These are phyloP conservation scores for Fregata magnificens DNA, from an alignment of 2,113 vertebrate species.

Conservation along the genomic window DNA sequence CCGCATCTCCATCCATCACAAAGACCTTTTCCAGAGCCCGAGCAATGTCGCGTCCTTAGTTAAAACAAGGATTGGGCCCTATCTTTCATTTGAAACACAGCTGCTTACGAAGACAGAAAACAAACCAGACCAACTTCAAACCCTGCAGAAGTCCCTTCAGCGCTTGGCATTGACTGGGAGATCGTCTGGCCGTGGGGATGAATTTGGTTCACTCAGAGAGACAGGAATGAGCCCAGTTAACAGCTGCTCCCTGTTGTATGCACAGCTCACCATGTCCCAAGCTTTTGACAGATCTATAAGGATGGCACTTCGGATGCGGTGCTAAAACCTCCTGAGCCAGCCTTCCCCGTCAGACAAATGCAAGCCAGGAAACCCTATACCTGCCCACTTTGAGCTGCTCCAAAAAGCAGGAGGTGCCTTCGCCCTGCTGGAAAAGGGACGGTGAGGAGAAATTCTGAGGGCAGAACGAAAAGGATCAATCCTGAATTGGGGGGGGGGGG, in stretches of 20 bases:
- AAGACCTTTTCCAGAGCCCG: not conserved
- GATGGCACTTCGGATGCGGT: not conserved
- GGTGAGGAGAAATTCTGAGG: not conserved
- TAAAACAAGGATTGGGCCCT: not conserved
- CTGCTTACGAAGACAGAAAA: not conserved
- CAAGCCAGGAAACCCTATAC: not conserved
- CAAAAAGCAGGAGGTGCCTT: not conserved
- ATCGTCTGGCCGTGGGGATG: not conserved
- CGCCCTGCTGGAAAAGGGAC: not conserved
- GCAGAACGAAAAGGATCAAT: not conserved
- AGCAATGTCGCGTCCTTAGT: accelerated
- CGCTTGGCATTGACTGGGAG: not conserved
- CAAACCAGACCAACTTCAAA: not conserved
- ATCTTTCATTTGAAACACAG: not conserved
- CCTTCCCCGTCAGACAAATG: not conserved
- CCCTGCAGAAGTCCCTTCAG: not conserved
- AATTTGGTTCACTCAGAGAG: not conserved
- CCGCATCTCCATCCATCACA: not conserved
- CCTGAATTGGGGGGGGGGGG: no score
- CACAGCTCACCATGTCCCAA: not conserved
- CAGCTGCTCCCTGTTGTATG: not conserved
- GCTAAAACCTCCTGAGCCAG: not conserved
- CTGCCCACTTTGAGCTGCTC: not conserved
- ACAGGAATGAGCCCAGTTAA: not conserved
- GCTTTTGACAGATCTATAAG: not conserved